Evolutionary conservation across 2,888 invertebrate species (phyloP), one percentile per base, ranked within the genome.

Genomic region (Tubulanus polymorphus): DNA sequence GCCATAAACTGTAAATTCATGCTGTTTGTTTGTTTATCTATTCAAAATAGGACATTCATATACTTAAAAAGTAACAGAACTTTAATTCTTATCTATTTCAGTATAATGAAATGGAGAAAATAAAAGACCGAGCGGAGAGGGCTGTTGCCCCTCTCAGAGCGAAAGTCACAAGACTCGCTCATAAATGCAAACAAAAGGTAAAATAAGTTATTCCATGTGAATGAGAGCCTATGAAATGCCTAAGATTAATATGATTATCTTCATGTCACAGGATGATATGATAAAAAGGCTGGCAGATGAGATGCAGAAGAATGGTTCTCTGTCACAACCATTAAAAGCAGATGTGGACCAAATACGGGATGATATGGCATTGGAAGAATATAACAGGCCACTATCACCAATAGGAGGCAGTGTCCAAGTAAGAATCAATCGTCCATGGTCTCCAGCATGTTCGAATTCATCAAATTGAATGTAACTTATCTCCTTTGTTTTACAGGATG

Each of bases 151-250:
- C 68, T 30, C 54, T 73, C 18, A 60, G 68, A 57, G 66, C 69
- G n/a, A 67, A 67, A 48, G 64, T 73, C 26, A 63, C 66, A 25
- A 65, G 68, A 45, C 63, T 74, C 23, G 60, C 67, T 20, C 63
- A 68, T 53, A 68, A 69, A 37, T 74, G 74, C 57, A 66, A 65
- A 57, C 68, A 71, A 54, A 74, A 74, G 68, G 72, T 72, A 57
- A 30, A 62, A 26, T 23, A n/a, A 37, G n/a, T 37, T 37, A 18
- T 3, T n/a, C n/a, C n/a, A n/a, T n/a, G n/a, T n/a, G n/a, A n/a
- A n/a, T n/a, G n/a, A n/a, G n/a, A n/a, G n/a, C n/a, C n/a, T n/a
- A n/a, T n/a, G n/a, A n/a, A n/a, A n/a, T n/a, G n/a, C n/a, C 20
- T 18, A 45, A n/a, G 12, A 10, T 20, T 45, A 8, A 48, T 48